Conservation (phyloP, 23 tunicate genomes). For the Ascidia mentula region DNA sequence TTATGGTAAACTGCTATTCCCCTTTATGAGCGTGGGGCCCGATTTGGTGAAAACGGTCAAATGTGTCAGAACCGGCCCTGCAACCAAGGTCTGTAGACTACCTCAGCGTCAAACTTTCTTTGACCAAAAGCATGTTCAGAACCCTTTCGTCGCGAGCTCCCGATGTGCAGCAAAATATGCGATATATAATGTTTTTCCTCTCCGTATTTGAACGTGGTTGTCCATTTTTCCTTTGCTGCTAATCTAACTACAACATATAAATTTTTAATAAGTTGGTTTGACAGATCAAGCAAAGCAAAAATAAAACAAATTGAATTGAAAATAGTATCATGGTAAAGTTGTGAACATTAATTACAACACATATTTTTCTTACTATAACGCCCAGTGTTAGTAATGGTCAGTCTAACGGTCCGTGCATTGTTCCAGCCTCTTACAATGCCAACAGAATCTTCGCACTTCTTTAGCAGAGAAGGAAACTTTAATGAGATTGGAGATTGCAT, state of each 20-base stretch:
- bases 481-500: background rate
- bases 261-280: no score
- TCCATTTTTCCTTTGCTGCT: background rate
- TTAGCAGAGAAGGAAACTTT: background rate
- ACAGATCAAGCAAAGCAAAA: no score
- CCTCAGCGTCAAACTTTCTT: background rate
- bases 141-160: background rate
- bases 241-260: background rate
- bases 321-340: no score
- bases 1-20: no score
- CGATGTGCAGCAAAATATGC: background rate
- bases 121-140: constrained; percentile 7
- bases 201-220: background rate
- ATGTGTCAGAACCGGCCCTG: no score
- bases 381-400: background rate
- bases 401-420: background rate
- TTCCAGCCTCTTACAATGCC: background rate
- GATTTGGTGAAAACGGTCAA: no score
- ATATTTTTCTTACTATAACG: background rate
- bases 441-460: background rate
- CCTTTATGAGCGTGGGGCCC: no score
- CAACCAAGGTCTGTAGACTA: no score
- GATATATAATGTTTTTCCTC: background rate
- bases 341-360: no score
- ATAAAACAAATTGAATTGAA: no score